A percentile compares a stretch with the other conserved stretches of the same genome.
phyloP scores from a whole-genome alignment of 2,113 vertebrate genomes.

The Ardeotis arabs region DNA sequence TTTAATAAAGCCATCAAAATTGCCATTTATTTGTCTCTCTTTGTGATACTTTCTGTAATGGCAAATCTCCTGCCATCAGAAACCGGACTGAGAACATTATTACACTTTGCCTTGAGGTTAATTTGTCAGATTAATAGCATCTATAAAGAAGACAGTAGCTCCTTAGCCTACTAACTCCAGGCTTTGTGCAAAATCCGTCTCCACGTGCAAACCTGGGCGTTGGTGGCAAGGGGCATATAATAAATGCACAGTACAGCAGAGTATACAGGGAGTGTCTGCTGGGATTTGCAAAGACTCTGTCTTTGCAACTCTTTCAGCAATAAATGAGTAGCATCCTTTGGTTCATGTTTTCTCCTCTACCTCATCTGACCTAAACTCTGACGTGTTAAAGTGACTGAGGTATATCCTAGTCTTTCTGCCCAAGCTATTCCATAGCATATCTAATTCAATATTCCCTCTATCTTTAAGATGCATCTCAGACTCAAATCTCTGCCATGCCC shows the following conservation, averaged over 20 bases:
- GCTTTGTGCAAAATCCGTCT: not conserved
- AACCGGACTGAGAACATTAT: not conserved
- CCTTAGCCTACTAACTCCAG: not conserved
- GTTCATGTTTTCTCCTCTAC: not conserved
- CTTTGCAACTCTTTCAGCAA: not conserved
- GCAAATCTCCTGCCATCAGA: not conserved
- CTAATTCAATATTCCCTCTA: not conserved
- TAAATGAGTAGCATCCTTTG: fast-evolving
- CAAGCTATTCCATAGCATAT: not conserved
- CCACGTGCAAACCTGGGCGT: not conserved
- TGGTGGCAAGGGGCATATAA: not conserved
- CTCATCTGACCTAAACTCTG: not conserved
- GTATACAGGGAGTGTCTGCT: not conserved
- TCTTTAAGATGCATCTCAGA: not conserved
- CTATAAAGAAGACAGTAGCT: not conserved
- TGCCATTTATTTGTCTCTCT: not conserved
- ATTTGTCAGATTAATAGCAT: not conserved
- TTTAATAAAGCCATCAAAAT: not conserved
- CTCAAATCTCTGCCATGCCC: not conserved
- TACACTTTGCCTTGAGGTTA: not conserved
- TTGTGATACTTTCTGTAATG: not conserved
- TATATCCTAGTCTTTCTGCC: not conserved
- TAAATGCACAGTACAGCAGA: not conserved
- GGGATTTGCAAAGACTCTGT: not conserved
- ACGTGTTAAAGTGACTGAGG: not conserved